Percentiles rank a stretch among this genome's conserved stretches.
Evolutionary conservation across 1,140 invertebrate genomes (phyloP).

Genomic region (Coelopa frigida): DNA sequence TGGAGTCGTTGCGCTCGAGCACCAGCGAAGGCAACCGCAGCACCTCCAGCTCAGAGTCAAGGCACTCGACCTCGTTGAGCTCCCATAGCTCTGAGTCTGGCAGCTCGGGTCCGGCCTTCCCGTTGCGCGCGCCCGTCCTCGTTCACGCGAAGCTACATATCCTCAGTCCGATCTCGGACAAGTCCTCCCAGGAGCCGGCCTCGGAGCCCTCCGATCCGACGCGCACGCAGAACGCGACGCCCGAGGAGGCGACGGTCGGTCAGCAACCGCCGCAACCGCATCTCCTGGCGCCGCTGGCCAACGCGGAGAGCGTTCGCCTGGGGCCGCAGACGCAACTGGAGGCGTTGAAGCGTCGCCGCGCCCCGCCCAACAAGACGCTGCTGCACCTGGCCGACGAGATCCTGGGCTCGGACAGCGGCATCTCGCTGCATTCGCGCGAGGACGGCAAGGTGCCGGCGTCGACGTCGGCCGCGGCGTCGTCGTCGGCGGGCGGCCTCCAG

Average conservation of each 20-base stretch:
- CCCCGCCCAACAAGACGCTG: constrained; percentile 69
- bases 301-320: constrained; percentile 4
- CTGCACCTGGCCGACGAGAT: constrained; percentile 67
- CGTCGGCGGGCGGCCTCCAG: constrained; percentile 44
- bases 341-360: constrained; percentile 47
- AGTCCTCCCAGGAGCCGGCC: constrained; percentile 78
- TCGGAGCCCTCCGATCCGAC: constrained; percentile 70
- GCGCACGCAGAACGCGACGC: constrained; percentile 65
- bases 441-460: too few relatives aligned
- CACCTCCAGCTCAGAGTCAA: constrained; percentile 70
- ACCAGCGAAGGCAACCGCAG: constrained; percentile 75
- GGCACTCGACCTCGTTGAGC: constrained; percentile 68
- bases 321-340: constrained; percentile 9
- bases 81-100: constrained; percentile 76
- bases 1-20: constrained; percentile 73
- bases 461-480: too few relatives aligned
- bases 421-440: constrained; percentile 71
- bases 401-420: constrained; percentile 77
- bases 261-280: constrained; percentile 18
- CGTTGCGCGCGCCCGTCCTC: constrained; percentile 55
- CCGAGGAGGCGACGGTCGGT: constrained; percentile 49
- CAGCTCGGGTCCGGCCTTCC: constrained; percentile 50
- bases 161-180: constrained; percentile 81
- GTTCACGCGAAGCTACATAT: constrained; percentile 71
- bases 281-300: constrained; percentile 1